A percentile compares a stretch with the other conserved stretches of the same genome.
phyloP scores from a whole-genome alignment of 2,888 invertebrate genomes.

The Athetis lepigone region DNA sequence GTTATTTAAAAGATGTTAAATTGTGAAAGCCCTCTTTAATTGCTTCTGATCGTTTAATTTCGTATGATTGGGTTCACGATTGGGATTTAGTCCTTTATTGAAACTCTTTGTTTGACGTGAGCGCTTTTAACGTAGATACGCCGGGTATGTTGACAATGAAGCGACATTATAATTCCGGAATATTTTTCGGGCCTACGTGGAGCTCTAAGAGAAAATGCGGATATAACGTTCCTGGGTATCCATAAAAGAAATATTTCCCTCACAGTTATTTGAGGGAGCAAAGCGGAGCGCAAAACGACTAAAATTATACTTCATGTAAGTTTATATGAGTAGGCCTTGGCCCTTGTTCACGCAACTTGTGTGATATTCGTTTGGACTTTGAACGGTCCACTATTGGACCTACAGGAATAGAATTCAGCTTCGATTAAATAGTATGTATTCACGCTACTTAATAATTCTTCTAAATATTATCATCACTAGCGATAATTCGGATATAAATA shows the following conservation, averaged over 20 bases:
- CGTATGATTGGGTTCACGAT: slow-evolving; percentile 40
- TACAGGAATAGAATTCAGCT: not conserved
- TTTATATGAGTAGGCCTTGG: slow-evolving; percentile 6
- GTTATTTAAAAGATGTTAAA: slow-evolving; percentile 43
- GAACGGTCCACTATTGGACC: not conserved
- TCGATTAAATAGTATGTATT: not conserved
- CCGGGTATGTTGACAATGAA: slow-evolving; percentile 34
- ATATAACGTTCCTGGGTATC: slow-evolving; percentile 50
- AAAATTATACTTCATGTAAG: slow-evolving; percentile 31
- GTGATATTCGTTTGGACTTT: slow-evolving; percentile 11
- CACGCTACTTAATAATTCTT: too few relatives aligned
- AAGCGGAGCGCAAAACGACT: slow-evolving; percentile 33
- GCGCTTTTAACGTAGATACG: slow-evolving; percentile 16
- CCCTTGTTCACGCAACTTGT: slow-evolving; percentile 18
- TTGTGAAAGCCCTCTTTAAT: slow-evolving; percentile 43
- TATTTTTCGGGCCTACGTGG: slow-evolving; percentile 32
- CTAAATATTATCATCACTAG: not conserved
- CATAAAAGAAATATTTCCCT: slow-evolving; percentile 62
- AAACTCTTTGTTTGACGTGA: slow-evolving; percentile 36
- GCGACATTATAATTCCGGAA: slow-evolving; percentile 41
- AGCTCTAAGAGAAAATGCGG: slow-evolving; percentile 50
- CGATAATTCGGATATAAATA: not conserved
- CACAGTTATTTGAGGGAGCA: slow-evolving; percentile 53
- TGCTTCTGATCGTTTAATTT: slow-evolving; percentile 40
- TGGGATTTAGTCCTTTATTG: slow-evolving; percentile 34